Conservation (phyloP, 2,888 invertebrate species). For the Ennomos quercinarius region DNA sequence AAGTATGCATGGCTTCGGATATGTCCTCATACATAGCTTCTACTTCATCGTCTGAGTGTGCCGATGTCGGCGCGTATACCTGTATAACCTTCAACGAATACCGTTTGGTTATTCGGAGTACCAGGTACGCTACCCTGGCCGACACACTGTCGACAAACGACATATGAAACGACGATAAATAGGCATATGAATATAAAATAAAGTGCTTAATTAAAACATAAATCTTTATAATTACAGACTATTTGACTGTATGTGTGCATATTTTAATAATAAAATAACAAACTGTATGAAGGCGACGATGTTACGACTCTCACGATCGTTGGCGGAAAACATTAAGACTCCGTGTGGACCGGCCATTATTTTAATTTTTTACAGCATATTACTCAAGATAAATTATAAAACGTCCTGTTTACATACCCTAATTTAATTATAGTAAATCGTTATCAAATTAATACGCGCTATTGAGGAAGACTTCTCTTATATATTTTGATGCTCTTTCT, state of each 20-base stretch:
- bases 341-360: slow-evolving; percentile 40
- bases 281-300: slow-evolving; percentile 43
- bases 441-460: slow-evolving; percentile 5
- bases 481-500: neutral
- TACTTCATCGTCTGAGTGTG: no score
- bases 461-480: slow-evolving; percentile 5
- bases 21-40: no score
- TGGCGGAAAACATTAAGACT: slow-evolving; percentile 56
- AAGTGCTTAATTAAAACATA: slow-evolving; percentile 41
- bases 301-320: slow-evolving; percentile 43
- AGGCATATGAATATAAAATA: slow-evolving; percentile 11
- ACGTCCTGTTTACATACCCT: slow-evolving; percentile 37
- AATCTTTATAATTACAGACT: slow-evolving; percentile 53
- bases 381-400: slow-evolving; percentile 35
- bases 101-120: no score
- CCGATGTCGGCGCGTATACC: no score
- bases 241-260: slow-evolving; percentile 46
- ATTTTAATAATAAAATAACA: slow-evolving; percentile 47
- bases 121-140: no score
- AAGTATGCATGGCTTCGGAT: no score
- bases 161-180: no score
- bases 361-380: slow-evolving; percentile 35
- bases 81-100: no score
- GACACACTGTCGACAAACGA: no score
- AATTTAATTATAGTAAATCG: slow-evolving; percentile 18